Evolutionary conservation across 2,113 vertebrate genomes (phyloP), one percentile per base, ranked within the genome.

Genomic region (Bubalus kerabau): DNA sequence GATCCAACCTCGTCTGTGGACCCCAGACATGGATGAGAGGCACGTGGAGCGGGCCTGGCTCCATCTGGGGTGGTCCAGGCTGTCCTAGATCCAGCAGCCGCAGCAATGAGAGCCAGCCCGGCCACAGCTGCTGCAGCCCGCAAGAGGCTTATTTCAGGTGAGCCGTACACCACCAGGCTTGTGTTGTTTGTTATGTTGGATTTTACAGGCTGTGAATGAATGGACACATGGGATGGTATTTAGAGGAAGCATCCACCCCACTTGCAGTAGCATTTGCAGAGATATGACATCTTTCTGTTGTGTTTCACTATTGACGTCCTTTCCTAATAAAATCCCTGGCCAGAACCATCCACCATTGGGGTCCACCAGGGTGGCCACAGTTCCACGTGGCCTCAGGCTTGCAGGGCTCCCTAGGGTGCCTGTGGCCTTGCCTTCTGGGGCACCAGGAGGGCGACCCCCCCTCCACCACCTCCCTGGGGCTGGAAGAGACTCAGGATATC

Each of bases 81-180:
- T 48, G 14, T 15, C 12, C 26, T 9, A n/a, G 36, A 32, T 21
- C 46, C 52, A 43, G 17, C n/a, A 62, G 50, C 40, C 50, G 5
- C 43, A 6, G 36, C 13, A 43, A 15, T 4, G 71, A 15, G 40
- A 43, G 6, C 12, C 1, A 26, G 71, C 40, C 5, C 3, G 26
- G 40, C 40, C 50, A 7, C 30, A 16, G 36, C 15, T 16, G 0
- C 28, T 16, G 1, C 3, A 1, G 76, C 3, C 4, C 9, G 0
- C 0, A 23, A 13, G 10, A 23, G 30, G 26, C 19, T 16, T 2
- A 0, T 3, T 7, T 43, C n/a, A 12, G 50, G 85, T n/a, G 50
- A 17, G 64, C 40, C 60, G 0, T 17, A 40, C 0, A 13, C 26
- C 26, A 0, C 80, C 3, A 56, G 80, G 36, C n/a, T 40, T 10